These are phyloP conservation scores for Cryptocephalus primarius DNA, from an alignment of 2,888 invertebrate genomes.

Conservation along the genomic window DNA sequence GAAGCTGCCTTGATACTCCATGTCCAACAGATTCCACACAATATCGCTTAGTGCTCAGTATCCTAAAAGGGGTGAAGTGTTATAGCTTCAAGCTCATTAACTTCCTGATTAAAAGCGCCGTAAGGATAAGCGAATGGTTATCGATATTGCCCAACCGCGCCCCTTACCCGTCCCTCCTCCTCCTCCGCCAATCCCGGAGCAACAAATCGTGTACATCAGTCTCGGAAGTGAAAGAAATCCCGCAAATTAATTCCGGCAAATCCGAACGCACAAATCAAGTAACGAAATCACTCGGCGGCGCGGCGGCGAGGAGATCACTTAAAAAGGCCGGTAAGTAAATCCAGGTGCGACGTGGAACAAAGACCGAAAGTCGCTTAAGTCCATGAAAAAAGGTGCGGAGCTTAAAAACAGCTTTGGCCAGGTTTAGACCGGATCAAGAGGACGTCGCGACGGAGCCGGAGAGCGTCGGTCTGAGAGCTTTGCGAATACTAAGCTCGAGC, in stretches of 20 bases:
- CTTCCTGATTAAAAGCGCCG: no score
- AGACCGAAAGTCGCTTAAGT: conserved; percentile 39
- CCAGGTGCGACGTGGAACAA: conserved; percentile 37
- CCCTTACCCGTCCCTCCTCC: no score
- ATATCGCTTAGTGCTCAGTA: no score
- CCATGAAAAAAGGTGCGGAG: conserved; percentile 37
- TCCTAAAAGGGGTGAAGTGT: no score
- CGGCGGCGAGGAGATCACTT: conserved; percentile 26
- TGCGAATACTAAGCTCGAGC: conserved; percentile 36
- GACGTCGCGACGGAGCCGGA: conserved; percentile 40
- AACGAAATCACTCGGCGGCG: conserved; percentile 12
- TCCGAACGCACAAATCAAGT: conserved; percentile 33
- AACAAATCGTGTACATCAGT: no score
- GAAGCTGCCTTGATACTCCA: no score
- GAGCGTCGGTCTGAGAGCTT: conserved; percentile 36
- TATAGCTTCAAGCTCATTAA: no score
- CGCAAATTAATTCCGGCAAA: conserved; percentile 3
- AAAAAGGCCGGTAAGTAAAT: conserved; percentile 32
- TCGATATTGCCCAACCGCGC: no score
- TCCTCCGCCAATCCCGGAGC: neutral
- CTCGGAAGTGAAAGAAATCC: neutral
- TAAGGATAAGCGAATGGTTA: no score
- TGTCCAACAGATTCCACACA: no score
- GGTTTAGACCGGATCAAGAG: conserved; percentile 38
- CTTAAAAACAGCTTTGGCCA: conserved; percentile 39